Evolutionary conservation across 2,797 vertebrate genomes (phyloP).

Genomic region (Peromyscus attwateri): DNA sequence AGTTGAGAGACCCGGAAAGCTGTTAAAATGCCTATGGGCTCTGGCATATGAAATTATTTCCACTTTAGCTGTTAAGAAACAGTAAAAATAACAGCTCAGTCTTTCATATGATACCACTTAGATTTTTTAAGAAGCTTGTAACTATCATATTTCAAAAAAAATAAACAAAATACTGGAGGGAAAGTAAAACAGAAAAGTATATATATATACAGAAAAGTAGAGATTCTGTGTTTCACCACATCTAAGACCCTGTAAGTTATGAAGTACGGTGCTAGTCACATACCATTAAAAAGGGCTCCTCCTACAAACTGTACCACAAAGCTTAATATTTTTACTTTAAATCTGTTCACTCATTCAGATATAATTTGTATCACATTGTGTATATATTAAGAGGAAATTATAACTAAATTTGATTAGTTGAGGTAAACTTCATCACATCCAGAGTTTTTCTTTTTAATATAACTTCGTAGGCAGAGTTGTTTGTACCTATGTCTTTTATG

Average conservation of each 20-base stretch:
- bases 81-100: neutral
- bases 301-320: neutral
- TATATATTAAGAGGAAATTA: neutral
- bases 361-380: neutral
- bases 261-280: conserved; percentile 18
- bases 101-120: neutral
- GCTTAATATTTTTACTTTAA: conserved; percentile 30
- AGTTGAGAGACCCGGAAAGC: neutral
- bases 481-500: neutral
- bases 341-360: neutral
- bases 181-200: conserved; percentile 1
- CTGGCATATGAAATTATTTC: neutral
- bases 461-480: neutral
- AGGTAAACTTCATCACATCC: neutral
- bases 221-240: conserved; percentile 32
- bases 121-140: conserved; percentile 13
- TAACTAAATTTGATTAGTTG: conserved; percentile 45
- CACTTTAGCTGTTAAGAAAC: conserved; percentile 31
- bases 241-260: neutral
- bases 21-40: conserved; percentile 8
- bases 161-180: neutral
- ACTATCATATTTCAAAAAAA: conserved; percentile 13
- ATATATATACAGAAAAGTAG: neutral
- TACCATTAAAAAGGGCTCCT: conserved; percentile 2
- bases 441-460: conserved; percentile 9